Evolutionary conservation across 2,888 invertebrate species (phyloP).

Genomic region (Leptinotarsa tumamoca): DNA sequence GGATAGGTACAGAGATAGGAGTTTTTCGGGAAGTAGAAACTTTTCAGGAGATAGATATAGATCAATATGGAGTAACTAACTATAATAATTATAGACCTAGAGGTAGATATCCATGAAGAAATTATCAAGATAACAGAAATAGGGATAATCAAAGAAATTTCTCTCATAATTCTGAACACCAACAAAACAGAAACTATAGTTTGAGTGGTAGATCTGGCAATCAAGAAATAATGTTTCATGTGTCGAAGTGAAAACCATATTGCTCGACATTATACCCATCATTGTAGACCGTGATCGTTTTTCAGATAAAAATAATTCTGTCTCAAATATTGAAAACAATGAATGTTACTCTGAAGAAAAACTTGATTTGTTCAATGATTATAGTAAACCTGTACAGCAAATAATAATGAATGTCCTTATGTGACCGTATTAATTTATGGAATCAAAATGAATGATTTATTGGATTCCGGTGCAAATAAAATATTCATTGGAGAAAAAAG

Average conservation of each 20-base stretch:
- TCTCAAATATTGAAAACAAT: conserved; percentile 4
- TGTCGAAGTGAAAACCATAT: conserved; percentile 25
- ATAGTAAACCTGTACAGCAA: conserved; percentile 17
- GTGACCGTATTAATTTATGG: conserved; percentile 24
- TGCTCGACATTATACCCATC: conserved; percentile 6
- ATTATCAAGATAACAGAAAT: not conserved
- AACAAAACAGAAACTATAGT: conserved; percentile 1
- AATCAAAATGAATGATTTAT: conserved; percentile 21
- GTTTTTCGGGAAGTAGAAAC: not conserved
- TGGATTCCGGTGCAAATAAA: not conserved
- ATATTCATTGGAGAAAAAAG: conserved; percentile 16
- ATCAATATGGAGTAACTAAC: not conserved
- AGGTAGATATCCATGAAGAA: not conserved
- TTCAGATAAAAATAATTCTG: not conserved
- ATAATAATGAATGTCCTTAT: conserved; percentile 27
- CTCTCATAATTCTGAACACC: not conserved
- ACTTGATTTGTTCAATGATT: not conserved
- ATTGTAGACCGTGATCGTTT: conserved; percentile 1
- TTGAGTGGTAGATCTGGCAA: not conserved
- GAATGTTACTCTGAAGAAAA: not conserved
- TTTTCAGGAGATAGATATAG: not conserved
- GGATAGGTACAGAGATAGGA: not conserved
- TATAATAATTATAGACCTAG: conserved; percentile 1
- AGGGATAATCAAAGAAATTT: not conserved
- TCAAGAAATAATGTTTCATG: conserved; percentile 13